Base-by-base conservation (phyloP, 2,113 vertebrate genomes). In the Pelecanoides urinatrix region DNA sequence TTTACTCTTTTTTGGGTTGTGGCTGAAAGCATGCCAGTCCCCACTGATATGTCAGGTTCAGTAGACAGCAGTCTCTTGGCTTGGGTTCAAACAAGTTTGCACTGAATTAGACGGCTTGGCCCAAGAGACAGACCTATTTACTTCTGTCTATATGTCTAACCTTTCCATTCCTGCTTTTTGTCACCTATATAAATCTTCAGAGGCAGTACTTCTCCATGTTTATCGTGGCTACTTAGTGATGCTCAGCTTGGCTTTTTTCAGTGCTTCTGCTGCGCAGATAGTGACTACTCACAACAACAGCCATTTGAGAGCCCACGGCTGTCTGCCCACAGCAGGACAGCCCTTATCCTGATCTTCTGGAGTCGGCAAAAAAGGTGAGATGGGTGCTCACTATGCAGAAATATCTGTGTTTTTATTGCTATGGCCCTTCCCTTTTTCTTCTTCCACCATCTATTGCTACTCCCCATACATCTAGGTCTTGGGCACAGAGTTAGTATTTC, bases 211-310 rank as follows among this genome's bases (percentile, higher is more conserved):
- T 38, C 49, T 73, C 27, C 36, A 4, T 11, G 12, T 62, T 75
- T 80, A 52, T 61, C 0, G 4, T 1, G 4, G 34, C 36, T 74
- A 38, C 50, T 79, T 55, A 61, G 53, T 0, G 3, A 66, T 68
- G 45, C 49, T 90, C 2, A 5, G 53, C 30, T 70, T 86, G 53
- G 42, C 36, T 91, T 62, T 83, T 45, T 29, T 25, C 63, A 59
- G 65, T 44, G 40, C 36, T 82, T 79, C 40, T 74, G 25, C 67
- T 34, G 11, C 49, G 15, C 0, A 0, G 25, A 20, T 4, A 30
- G 27, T 16, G 59, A 52, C 59, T 58, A 5, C 36, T 71, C 3
- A 19, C 27, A 83, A 34, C 27, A 62, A 3, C n/a, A 30, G 55
- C 19, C 2, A 1, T n/a, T 21, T 44, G 49, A 66, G 49, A 62